phyloP scores from a whole-genome alignment of 2,888 invertebrate genomes.

The Gibbula magus region DNA sequence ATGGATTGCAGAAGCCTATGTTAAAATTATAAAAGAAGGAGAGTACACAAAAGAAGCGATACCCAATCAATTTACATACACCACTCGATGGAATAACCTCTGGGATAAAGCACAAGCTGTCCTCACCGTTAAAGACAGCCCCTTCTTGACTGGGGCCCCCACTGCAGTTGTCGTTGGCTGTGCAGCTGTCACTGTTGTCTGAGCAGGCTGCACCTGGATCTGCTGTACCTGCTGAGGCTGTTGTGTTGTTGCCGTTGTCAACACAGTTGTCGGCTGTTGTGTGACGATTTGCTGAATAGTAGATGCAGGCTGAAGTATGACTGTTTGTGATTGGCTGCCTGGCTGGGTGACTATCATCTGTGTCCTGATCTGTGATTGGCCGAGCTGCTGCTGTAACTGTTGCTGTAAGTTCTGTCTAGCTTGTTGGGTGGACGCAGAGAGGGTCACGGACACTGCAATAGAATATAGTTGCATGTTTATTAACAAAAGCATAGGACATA shows the following conservation, averaged over 20 bases:
- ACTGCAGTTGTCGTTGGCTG: slow-evolving; percentile 46
- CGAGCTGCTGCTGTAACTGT: slow-evolving; percentile 69
- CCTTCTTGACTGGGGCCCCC: slow-evolving; percentile 60
- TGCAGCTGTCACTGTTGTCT: slow-evolving; percentile 40
- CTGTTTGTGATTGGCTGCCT: slow-evolving; percentile 34
- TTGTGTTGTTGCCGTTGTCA: slow-evolving; percentile 38
- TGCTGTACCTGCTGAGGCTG: slow-evolving; percentile 37
- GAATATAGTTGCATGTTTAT: background rate
- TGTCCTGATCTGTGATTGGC: slow-evolving; percentile 60
- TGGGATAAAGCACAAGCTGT: no score
- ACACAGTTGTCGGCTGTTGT: slow-evolving; percentile 38
- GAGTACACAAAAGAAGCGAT: no score
- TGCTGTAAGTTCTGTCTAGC: slow-evolving; percentile 72
- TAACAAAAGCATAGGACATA: background rate
- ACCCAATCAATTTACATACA: no score
- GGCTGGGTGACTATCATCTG: slow-evolving; percentile 40
- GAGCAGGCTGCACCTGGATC: slow-evolving; percentile 21
- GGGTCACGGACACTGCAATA: slow-evolving; percentile 1
- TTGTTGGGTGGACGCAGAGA: slow-evolving; percentile 44
- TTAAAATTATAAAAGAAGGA: no score
- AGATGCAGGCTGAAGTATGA: slow-evolving; percentile 42
- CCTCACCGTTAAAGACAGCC: slow-evolving; percentile 74
- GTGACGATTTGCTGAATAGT: slow-evolving; percentile 35
- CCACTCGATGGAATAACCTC: no score
- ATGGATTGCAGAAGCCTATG: no score